Evolutionary conservation across 2,113 vertebrate species (phyloP).

Genomic region (Gallinago paraguaiae): DNA sequence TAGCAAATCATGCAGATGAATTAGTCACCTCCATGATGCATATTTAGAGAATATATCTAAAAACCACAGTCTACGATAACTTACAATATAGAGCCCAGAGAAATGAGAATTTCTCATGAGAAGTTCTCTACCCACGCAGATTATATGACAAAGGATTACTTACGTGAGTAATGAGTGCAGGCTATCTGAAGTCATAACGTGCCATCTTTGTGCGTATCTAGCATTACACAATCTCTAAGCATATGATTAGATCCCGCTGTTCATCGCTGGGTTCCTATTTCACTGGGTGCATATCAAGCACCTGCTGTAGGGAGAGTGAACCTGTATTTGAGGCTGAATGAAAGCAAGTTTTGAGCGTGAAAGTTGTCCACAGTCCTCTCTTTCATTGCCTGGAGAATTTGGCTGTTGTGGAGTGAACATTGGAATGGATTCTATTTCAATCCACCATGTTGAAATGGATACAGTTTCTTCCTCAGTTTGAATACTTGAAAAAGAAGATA

Average conservation of each 20-base stretch:
- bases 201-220: neutral
- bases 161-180: neutral
- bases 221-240: neutral
- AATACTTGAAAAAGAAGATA: no score
- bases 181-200: neutral
- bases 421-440: neutral
- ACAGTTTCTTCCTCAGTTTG: neutral
- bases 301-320: neutral
- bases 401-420: neutral
- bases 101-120: neutral
- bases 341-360: neutral
- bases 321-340: neutral
- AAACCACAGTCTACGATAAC: neutral
- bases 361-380: neutral
- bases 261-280: neutral
- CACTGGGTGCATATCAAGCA: neutral
- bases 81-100: neutral
- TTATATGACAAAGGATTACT: neutral
- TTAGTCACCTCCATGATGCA: constrained; percentile 24
- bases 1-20: constrained; percentile 7
- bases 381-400: neutral
- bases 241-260: neutral
- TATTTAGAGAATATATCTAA: constrained; percentile 34
- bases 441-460: neutral
- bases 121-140: neutral